Base-by-base conservation (phyloP, 53 echinoderm and acorn worm genomes). In the Pentamera pediparva region DNA sequence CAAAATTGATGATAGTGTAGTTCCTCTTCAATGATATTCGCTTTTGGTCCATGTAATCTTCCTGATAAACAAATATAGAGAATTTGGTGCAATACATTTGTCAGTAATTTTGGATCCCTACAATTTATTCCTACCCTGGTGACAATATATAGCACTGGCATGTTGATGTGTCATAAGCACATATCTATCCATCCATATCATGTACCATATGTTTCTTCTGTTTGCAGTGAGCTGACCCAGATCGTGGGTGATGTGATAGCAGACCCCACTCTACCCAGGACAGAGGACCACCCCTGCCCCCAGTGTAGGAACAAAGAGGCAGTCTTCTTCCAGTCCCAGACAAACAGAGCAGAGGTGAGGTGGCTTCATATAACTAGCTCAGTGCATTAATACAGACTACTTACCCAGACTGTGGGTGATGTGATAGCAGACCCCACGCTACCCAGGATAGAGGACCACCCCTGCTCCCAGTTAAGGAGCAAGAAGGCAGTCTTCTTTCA, bases 311-410 rank as follows among this genome's bases (percentile, higher is more conserved):
- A 84, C 55, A 90, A 84, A 73, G 89, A 94, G 59, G 83, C 94
- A 10, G 94, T 94, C 6, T 94, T 94, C 78, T 94, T 94, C 80
- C 94, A 94, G 82, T 94, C 94, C 19, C 94, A 94, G 75, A 78
- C 94, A 38, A 89, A 86, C 73, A 89, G 94, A 70, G 85, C 82
- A 79, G 94, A 94, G 85, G 94, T 94, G 80, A 72, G 38, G 6
- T 22, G 10, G 19, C 18, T 3, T 41, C 9, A 37, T 8, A 36
- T 43, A 4, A 3, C 22, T 57, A 57, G 22, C 58, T n/a, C 22
- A 45, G 13, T 45, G n/a, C 1, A 45, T 45, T 45, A 1, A n/a
- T 15, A 0, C 12, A n/a, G n/a, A n/a, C n/a, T n/a, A 81, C 57
- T 94, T 26, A 94, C 94, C 3, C 94, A 94, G 79, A 94, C 90